Evolutionary conservation across 2,113 vertebrate genomes (phyloP), one percentile per base, ranked within the genome.

Genomic region (Sclerurus mexicanus): DNA sequence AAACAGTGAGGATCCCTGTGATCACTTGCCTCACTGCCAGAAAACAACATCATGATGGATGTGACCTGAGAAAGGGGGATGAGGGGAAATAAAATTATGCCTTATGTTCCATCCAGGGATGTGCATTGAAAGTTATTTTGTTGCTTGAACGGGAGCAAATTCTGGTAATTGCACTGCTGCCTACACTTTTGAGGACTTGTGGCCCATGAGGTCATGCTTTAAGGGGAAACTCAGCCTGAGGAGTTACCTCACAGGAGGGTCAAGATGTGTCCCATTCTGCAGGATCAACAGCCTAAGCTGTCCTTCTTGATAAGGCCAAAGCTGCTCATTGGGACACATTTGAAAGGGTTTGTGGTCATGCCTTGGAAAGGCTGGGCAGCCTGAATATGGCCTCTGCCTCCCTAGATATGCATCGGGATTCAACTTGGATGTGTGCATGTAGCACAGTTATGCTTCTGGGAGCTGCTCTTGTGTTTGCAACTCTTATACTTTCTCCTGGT

Each of bases 71-170:
- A 28, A 63, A 20, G 21, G 7, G 14, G 44, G 5, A 33, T 22
- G 39, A 66, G 39, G 37, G 50, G 44, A 87, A 97, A 97, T 96
- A 93, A 97, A 96, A n/a, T 23, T 0, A 44, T 96, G 95, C 88
- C 94, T 95, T 97, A 76, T 83, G 20, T 90, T 92, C 18, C 30
- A 52, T 21, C 18, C 4, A 2, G 39, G n/a, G 30, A 4, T 73
- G 42, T 56, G 80, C 83, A 35, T n/a, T 66, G 53, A 69, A 21
- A 89, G 24, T 83, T 84, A 28, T 90, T 93, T 89, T 52, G 40
- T 83, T 83, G 52, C 23, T 60, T 30, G 7, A 77, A 72, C 11
- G 53, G 64, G 19, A 84, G 35, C 13, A 33, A 77, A 60, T 75
- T 55, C 37, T 77, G n/a, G 56, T 77, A 62, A 40, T 30, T 53